Evolutionary conservation across 1,140 invertebrate genomes (phyloP), one percentile per base, ranked within the genome.

Genomic region (Halesus radiatus): DNA sequence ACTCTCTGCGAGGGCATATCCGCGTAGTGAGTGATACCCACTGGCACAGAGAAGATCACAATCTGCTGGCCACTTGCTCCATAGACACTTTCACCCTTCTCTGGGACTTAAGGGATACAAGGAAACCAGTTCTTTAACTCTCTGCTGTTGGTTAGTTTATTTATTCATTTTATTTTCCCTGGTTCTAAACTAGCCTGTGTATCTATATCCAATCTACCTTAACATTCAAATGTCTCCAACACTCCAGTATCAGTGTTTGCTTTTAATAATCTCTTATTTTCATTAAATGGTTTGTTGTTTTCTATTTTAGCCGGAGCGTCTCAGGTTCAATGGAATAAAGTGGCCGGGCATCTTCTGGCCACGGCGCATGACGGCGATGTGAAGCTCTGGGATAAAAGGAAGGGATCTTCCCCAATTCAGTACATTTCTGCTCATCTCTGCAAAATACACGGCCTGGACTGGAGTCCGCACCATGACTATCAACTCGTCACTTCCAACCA

Each of bases 291-390:
- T 13, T 45, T 45, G 3, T 45, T 45, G 7, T 45, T 45, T 45
- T 66, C 3, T n/a, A 7, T 86, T 89, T 82, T 85, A 94, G 96
- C 96, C 87, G 96, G 97, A 80, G 96, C 97, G 10, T 96, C 95
- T 29, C 96, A 98, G 91, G 97, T 98, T 0, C 94, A 96, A 86
- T 99, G 98, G 94, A 98, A 98, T 87, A 93, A 94, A 85, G 92
- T 97, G 37, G 94, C 94, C 8, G 91, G 93, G 15, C 91, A 98
- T 87, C 90, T 96, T 66, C 89, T 99, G 81, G 97, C 98, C 1
- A 98, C 97, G 58, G 95, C 97, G 66, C 97, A 99, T 88, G 97
- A 98, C 87, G 97, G 97, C 16, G 97, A 99, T 89, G 93, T 99
- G 8, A 95, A 97, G 87, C 93, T 99, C 81, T 99, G 97, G 97